Evolutionary conservation across 2,888 invertebrate species (phyloP).

Genomic region (Tenodera sinensis): DNA sequence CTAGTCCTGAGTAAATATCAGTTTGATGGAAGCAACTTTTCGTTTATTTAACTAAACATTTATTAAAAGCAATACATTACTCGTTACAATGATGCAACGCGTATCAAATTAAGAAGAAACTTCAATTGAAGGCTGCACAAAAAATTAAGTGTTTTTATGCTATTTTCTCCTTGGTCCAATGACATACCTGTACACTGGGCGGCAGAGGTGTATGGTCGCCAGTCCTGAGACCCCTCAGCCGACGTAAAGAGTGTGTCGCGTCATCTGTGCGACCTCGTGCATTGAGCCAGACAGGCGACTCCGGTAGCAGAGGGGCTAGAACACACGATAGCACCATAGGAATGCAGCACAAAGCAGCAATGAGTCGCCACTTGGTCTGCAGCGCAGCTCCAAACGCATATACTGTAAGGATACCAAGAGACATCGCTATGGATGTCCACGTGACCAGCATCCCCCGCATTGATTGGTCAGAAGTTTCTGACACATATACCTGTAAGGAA

Average conservation of each 20-base stretch:
- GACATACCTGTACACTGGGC: not conserved
- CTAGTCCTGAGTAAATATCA: too few species aligned
- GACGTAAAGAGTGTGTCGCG: slow-evolving; percentile 46
- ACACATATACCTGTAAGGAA: slow-evolving; percentile 46
- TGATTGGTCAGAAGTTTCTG: slow-evolving; percentile 49
- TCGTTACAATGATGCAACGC: too few species aligned
- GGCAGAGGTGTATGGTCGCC: not conserved
- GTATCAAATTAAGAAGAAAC: too few species aligned
- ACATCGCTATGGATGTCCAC: slow-evolving; percentile 53
- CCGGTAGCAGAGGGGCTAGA: slow-evolving; percentile 47
- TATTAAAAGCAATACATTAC: too few species aligned
- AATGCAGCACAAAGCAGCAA: slow-evolving; percentile 22
- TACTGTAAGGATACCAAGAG: slow-evolving; percentile 51
- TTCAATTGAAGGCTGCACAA: too few species aligned
- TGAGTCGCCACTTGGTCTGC: slow-evolving; percentile 39
- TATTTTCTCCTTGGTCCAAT: too few species aligned
- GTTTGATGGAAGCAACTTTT: too few species aligned
- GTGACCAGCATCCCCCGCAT: slow-evolving; percentile 52
- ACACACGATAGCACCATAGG: slow-evolving; percentile 31
- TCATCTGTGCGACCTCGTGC: slow-evolving; percentile 48
- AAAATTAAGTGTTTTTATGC: too few species aligned
- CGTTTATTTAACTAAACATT: too few species aligned
- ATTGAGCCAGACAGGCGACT: slow-evolving; percentile 54
- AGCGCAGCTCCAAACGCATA: slow-evolving; percentile 51
- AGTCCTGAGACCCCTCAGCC: slow-evolving; percentile 41